Conservation (phyloP, 2,797 vertebrate genomes). For the Sparus aurata region DNA sequence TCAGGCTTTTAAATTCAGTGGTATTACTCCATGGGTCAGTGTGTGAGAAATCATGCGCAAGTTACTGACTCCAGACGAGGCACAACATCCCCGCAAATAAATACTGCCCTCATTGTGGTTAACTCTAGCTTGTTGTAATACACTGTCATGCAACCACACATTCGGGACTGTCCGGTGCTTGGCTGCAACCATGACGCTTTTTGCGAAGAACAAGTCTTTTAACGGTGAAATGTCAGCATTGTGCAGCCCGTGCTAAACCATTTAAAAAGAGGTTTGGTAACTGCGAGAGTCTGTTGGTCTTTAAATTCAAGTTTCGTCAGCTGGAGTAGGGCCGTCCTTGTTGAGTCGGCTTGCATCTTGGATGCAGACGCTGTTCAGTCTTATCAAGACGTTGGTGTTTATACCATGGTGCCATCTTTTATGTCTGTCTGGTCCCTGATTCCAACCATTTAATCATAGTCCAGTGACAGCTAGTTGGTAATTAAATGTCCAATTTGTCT, state of each 20-base stretch:
- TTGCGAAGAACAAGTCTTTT: background rate
- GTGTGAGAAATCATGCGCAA: slow-evolving; percentile 1
- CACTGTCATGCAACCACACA: background rate
- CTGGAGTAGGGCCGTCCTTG: background rate
- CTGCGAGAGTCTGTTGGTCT: background rate
- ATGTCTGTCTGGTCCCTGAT: slow-evolving; percentile 1
- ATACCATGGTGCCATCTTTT: slow-evolving; percentile 13
- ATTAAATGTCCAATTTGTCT: no score
- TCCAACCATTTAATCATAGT: slow-evolving; percentile 1
- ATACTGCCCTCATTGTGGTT: background rate
- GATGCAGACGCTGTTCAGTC: background rate
- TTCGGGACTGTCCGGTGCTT: background rate
- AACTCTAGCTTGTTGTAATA: background rate
- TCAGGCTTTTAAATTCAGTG: background rate
- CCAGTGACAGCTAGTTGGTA: background rate
- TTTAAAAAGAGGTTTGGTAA: background rate
- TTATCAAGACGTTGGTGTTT: background rate
- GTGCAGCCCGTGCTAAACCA: background rate
- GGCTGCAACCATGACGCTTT: background rate
- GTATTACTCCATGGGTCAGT: background rate
- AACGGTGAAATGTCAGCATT: background rate
- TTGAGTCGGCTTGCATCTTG: background rate
- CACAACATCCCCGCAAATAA: background rate
- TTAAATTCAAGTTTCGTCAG: slow-evolving; percentile 15
- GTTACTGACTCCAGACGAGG: slow-evolving; percentile 8